Evolutionary conservation across 2,888 invertebrate genomes (phyloP), one percentile per base, ranked within the genome.

Genomic region (Pseudeuparius sepicola): DNA sequence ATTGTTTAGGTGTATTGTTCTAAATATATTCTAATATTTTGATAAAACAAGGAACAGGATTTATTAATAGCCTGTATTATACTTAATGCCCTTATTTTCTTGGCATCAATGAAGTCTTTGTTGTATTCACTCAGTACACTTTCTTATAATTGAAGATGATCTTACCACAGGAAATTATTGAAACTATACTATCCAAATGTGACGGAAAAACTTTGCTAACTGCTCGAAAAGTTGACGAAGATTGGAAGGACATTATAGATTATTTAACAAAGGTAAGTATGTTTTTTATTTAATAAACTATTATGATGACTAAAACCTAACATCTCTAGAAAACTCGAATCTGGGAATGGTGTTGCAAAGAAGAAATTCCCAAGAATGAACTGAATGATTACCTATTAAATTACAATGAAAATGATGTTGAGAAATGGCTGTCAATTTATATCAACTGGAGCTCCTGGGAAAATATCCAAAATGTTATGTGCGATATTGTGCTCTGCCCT

Each of bases 391-490:
- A 59, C 37, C 33, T 55, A 14, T 50, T 53, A 20, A 53, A 55
- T 37, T 58, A n/a, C n/a, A n/a, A 55, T 42, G 46, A 48, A 13
- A 40, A 41, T 11, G 36, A 16, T 23, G 2, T 24, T 13, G 44
- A 54, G 18, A 56, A 53, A 44, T 61, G 58, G 57, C 37, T 52
- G 15, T 47, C 52, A 30, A 55, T 61, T 20, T 61, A 58, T 37
- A 44, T 53, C 10, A 60, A 55, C 31, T 61, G 61, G 61, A 41
- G 45, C 38, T 47, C 57, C 6, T 61, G 58, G 57, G 52, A 60
- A 28, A 45, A 53, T 36, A 48, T 55, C 5, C 43, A 49, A 13
- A 48, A 52, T 23, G 48, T 57, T n/a, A 48, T 48, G 28, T 57
- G 54, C 42, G 56, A 58, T 30, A 53, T 53, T 16, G 41, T 53